phyloP scores from a whole-genome alignment of 2,113 vertebrate species.

The Spilogale gracilis region DNA sequence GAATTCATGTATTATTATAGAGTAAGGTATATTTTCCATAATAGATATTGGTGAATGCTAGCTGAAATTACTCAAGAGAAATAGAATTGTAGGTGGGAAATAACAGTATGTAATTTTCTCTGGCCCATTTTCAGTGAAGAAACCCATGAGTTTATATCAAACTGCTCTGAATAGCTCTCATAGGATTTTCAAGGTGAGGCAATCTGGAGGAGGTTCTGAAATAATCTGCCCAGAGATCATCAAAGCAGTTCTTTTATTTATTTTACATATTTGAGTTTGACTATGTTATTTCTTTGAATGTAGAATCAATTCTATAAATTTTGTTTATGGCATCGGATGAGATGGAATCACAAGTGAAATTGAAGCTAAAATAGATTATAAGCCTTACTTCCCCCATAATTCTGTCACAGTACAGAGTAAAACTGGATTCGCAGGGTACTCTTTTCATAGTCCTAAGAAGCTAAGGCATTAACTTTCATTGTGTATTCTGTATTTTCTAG shows the following conservation, averaged over 20 bases:
- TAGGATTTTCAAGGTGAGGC: background rate
- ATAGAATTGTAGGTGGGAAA: background rate
- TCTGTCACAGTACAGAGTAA: background rate
- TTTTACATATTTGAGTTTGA: background rate
- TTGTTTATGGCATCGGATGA: background rate
- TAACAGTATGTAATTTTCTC: background rate
- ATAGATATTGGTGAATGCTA: background rate
- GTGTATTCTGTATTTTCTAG: conserved; percentile 50
- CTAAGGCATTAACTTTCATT: conserved; percentile 53
- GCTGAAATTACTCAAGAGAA: conserved; percentile 4
- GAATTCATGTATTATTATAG: background rate
- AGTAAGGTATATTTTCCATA: conserved; percentile 10
- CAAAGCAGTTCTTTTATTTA: background rate
- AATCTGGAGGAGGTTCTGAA: background rate
- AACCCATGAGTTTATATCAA: background rate
- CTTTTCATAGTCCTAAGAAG: background rate
- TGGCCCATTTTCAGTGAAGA: background rate
- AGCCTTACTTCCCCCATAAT: background rate
- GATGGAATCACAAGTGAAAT: conserved; percentile 30
- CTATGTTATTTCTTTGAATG: background rate
- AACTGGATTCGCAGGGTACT: background rate
- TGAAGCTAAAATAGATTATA: background rate
- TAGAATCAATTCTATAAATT: background rate
- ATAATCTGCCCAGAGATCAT: background rate
- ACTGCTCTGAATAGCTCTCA: background rate